These are phyloP conservation scores for Oxyteleia sp. DNA, from an alignment of 2,888 invertebrate species.

Conservation along the genomic window DNA sequence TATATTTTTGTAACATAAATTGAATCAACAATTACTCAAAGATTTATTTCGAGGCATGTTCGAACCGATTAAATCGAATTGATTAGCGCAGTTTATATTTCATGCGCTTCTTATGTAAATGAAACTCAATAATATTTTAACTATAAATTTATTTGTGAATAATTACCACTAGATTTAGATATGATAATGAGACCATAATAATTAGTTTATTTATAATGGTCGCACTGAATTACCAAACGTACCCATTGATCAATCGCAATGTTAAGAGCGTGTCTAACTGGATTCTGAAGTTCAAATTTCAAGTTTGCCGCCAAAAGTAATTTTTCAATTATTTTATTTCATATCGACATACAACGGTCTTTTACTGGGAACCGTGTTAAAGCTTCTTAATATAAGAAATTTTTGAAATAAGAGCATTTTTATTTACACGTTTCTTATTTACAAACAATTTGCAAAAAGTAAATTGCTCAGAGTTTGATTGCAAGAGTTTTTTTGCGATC, in stretches of 20 bases:
- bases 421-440: no score
- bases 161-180: slow-evolving; percentile 1
- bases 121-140: neutral
- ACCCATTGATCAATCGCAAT: neutral
- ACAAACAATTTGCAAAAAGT: no score
- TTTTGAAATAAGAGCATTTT: no score
- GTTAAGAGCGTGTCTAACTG: no score
- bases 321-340: no score
- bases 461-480: no score
- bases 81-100: slow-evolving; percentile 37
- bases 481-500: no score
- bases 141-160: slow-evolving; percentile 3
- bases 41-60: slow-evolving; percentile 52
- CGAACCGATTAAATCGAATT: slow-evolving; percentile 53
- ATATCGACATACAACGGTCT: no score
- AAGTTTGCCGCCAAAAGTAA: no score
- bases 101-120: slow-evolving; percentile 8
- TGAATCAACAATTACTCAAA: slow-evolving; percentile 57
- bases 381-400: no score
- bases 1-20: slow-evolving; percentile 50
- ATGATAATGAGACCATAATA: slow-evolving; percentile 2
- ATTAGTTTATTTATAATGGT: slow-evolving; percentile 3
- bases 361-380: no score
- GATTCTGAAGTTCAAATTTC: no score
- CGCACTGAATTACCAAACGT: neutral